These are phyloP conservation scores for Sitophilus oryzae DNA, from an alignment of 1,140 invertebrate species.

Conservation along the genomic window DNA sequence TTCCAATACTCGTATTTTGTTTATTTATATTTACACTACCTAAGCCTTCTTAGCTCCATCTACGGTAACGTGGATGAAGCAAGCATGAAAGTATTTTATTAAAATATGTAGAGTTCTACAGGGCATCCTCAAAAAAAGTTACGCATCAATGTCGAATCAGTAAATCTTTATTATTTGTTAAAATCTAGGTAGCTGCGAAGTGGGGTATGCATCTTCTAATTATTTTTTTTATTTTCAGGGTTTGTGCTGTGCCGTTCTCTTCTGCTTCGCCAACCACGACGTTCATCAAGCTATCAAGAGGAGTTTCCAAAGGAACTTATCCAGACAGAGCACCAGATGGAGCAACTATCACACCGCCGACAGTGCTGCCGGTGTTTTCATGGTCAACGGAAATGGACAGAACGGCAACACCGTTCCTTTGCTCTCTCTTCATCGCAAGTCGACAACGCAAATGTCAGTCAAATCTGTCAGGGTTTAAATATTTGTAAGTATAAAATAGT, in stretches of 20 bases:
- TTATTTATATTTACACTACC: too few relatives aligned
- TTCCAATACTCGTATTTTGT: too few relatives aligned
- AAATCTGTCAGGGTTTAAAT: conserved; percentile 4
- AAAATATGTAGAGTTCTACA: too few relatives aligned
- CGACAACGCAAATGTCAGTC: conserved; percentile 20
- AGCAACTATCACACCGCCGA: conserved; percentile 36
- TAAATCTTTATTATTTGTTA: too few relatives aligned
- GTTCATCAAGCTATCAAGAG: conserved; percentile 52
- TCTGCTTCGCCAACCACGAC: conserved; percentile 89
- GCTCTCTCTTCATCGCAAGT: conserved; percentile 28
- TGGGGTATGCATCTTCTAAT: too few relatives aligned
- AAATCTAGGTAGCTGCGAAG: too few relatives aligned
- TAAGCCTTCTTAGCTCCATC: too few relatives aligned
- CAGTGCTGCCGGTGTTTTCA: conserved; percentile 37
- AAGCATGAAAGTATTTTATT: too few relatives aligned
- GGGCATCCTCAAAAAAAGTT: too few relatives aligned
- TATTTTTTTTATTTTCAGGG: conserved; percentile 57
- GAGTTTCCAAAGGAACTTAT: conserved; percentile 41
- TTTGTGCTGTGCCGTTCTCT: conserved; percentile 74
- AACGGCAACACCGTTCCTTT: conserved; percentile 30
- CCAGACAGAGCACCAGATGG: conserved; percentile 29
- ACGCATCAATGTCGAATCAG: too few relatives aligned
- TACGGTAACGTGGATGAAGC: too few relatives aligned
- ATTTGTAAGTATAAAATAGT: conserved; percentile 3
- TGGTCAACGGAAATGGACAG: conserved; percentile 36